Conservation (phyloP, 2,888 invertebrate genomes). For the Argynnis bischoffii region DNA sequence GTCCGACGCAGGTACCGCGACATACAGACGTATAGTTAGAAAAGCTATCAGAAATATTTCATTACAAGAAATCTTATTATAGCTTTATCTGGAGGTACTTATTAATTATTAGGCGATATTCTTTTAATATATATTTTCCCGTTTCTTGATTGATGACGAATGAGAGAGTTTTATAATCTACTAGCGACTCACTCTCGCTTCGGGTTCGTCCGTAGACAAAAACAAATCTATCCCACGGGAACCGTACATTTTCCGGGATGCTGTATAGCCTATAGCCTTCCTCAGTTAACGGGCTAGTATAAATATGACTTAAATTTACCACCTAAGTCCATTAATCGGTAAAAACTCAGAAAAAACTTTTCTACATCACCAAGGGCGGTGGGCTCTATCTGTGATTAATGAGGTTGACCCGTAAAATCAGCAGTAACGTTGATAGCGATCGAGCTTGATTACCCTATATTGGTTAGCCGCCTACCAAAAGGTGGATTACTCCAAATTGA, state of each 20-base stretch:
- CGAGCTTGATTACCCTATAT: conserved; percentile 21
- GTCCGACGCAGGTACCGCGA: conserved; percentile 52
- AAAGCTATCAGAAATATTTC: neutral
- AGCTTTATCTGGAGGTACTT: no score
- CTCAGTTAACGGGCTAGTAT: no score
- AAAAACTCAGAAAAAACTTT: neutral
- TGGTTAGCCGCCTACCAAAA: conserved; percentile 10
- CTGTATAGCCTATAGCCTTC: no score
- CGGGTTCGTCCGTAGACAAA: no score
- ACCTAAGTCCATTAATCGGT: neutral
- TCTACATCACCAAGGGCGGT: neutral
- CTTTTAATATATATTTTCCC: no score
- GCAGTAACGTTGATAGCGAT: conserved; percentile 16
- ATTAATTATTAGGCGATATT: no score
- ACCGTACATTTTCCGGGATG: no score
- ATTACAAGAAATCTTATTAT: no score
- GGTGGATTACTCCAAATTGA: conserved; percentile 6
- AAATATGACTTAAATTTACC: neutral
- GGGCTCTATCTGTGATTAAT: conserved; percentile 28
- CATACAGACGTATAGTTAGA: conserved; percentile 27
- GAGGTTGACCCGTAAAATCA: conserved; percentile 25
- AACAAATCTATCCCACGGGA: no score
- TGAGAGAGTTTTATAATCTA: no score
- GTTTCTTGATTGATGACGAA: no score
- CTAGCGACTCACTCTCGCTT: no score